Percentiles rank a stretch among this genome's conserved stretches.
Conservation (phyloP, 2,797 vertebrate species). For the Gadopsis marmoratus region DNA sequence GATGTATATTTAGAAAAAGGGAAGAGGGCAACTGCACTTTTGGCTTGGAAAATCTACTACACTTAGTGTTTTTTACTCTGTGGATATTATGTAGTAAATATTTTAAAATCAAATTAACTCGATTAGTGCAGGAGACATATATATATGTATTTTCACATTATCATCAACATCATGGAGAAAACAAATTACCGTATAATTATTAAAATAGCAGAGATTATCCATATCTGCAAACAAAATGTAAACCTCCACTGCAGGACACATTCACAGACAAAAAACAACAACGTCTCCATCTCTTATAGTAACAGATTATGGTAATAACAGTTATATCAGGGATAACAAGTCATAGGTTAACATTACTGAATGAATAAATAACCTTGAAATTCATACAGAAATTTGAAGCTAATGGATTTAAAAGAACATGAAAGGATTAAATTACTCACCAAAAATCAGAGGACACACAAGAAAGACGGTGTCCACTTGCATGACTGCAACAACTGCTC, state of each 20-base stretch:
- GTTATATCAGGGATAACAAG: not conserved
- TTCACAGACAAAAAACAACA: not conserved
- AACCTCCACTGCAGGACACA: not conserved
- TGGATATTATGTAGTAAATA: not conserved
- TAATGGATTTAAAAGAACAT: not conserved
- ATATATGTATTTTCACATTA: not conserved
- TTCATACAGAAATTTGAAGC: not conserved
- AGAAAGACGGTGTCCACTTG: conserved; percentile 56
- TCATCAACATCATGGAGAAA: not conserved
- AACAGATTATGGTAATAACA: not conserved
- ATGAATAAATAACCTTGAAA: not conserved
- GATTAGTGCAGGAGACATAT: not conserved
- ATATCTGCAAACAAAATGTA: not conserved
- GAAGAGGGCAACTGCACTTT: conserved; percentile 59
- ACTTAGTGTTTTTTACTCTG: not conserved
- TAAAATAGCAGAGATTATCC: not conserved
- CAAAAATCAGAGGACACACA: conserved; percentile 66
- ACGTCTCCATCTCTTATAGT: not conserved
- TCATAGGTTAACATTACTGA: not conserved
- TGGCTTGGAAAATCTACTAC: conserved; percentile 27
- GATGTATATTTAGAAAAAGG: conserved; percentile 76
- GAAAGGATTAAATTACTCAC: conserved; percentile 67
- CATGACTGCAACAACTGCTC: conserved; percentile 72
- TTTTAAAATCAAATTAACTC: not conserved
- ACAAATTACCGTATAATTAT: not conserved